phyloP scores from a whole-genome alignment of 2,888 invertebrate genomes.

The Melanotus villosus region DNA sequence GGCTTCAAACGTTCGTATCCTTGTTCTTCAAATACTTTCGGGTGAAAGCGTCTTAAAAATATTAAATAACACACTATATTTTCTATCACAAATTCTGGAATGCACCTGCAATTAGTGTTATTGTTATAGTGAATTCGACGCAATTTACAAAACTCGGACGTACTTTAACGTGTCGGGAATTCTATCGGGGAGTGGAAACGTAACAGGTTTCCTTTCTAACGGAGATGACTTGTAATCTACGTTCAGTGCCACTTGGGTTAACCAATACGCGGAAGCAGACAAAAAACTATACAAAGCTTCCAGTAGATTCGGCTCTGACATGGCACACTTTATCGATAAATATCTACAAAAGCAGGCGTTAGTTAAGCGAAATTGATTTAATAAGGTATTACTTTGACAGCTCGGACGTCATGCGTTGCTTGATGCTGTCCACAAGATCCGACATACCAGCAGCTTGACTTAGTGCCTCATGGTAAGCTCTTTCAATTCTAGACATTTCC shows the following conservation, averaged over 20 bases:
- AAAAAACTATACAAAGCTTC: conserved; percentile 82
- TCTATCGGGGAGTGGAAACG: conserved; percentile 76
- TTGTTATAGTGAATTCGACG: not conserved
- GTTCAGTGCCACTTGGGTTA: conserved; percentile 84
- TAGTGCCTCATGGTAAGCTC: conserved; percentile 79
- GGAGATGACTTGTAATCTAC: conserved; percentile 69
- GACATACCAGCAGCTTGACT: conserved; percentile 65
- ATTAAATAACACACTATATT: conserved; percentile 88
- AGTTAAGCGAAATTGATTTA: not conserved
- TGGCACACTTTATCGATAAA: conserved; percentile 80
- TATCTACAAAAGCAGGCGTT: conserved; percentile 70
- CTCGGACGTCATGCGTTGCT: conserved; percentile 75
- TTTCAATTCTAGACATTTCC: conserved; percentile 82
- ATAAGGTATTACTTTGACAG: conserved; percentile 73
- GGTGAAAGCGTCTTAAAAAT: conserved; percentile 78
- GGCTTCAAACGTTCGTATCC: conserved; percentile 77
- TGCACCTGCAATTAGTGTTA: conserved; percentile 72
- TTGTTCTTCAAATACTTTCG: conserved; percentile 77
- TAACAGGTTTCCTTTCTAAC: conserved; percentile 69
- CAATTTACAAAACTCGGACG: conserved; percentile 32
- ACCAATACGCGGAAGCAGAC: conserved; percentile 87
- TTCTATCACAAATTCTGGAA: conserved; percentile 93
- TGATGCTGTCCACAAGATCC: conserved; percentile 74
- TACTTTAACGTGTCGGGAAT: conserved; percentile 81
- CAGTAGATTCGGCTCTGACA: conserved; percentile 83